Conservation (phyloP, 2,888 invertebrate species). For the Euplexia lucipara region DNA sequence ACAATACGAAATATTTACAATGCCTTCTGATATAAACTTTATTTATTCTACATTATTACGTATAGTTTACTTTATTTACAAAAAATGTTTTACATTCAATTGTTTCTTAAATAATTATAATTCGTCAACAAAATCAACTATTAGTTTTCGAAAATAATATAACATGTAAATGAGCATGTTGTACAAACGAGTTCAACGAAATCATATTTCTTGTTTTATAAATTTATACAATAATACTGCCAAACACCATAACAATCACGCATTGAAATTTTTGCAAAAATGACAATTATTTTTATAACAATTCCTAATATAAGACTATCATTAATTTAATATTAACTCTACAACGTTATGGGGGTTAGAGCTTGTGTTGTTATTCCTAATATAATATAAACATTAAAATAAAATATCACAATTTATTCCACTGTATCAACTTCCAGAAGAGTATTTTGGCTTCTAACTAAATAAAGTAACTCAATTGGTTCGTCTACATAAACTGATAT, state of each 20-base stretch:
- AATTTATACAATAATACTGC: slow-evolving; percentile 56
- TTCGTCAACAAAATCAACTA: slow-evolving; percentile 45
- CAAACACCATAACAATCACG: slow-evolving; percentile 49
- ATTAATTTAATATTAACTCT: slow-evolving; percentile 53
- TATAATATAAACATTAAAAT: slow-evolving; percentile 11
- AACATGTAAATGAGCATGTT: slow-evolving; percentile 21
- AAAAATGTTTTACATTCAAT: slow-evolving; percentile 65
- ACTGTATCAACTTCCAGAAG: slow-evolving; percentile 26
- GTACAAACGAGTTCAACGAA: slow-evolving; percentile 41
- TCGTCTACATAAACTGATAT: slow-evolving; percentile 55
- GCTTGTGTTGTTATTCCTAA: slow-evolving; percentile 33
- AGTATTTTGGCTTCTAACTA: slow-evolving; percentile 43
- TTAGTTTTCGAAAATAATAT: slow-evolving; percentile 29
- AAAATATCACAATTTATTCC: slow-evolving; percentile 42
- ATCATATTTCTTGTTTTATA: slow-evolving; percentile 49
- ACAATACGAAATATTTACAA: slow-evolving; percentile 86
- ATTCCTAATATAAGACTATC: slow-evolving; percentile 59
- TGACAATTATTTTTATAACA: slow-evolving; percentile 59
- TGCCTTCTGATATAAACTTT: slow-evolving; percentile 82
- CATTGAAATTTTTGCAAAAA: slow-evolving; percentile 53
- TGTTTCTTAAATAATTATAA: slow-evolving; percentile 56
- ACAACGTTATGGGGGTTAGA: slow-evolving; percentile 50
- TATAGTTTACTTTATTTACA: slow-evolving; percentile 67
- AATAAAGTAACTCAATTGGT: slow-evolving; percentile 57
- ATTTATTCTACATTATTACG: slow-evolving; percentile 69